Evolutionary conservation across 2,113 vertebrate genomes (phyloP), one percentile per base, ranked within the genome.

Genomic region (Gymnorhina tibicen): DNA sequence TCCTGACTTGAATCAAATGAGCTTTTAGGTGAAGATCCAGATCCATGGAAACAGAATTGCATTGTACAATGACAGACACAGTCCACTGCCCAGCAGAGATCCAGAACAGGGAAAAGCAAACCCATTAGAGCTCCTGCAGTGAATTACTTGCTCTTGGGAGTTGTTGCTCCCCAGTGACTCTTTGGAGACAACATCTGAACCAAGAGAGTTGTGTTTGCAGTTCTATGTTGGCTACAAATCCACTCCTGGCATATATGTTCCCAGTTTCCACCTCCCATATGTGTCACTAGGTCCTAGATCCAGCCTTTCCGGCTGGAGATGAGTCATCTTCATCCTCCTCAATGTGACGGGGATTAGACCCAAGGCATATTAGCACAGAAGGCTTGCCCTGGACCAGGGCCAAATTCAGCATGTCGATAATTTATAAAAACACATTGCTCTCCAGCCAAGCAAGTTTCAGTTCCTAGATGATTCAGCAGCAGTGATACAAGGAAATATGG

Each of bases 401-500:
- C 91, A 92, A 62, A 39, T 92, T 66, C 89, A 85, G 74, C 87
- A 83, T 83, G 92, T 72, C 11, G 10, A 89, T 97, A 89, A 83
- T 69, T 95, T 85, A 82, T 55, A 76, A 95, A 93, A 91, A 56
- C 77, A 55, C 66, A 18, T 23, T 37, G 66, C 81, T 95, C 70
- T 62, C 74, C 92, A 92, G 87, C 82, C 91, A 96, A 94, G 80
- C 63, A 76, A 79, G 62, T 91, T 93, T 89, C 92, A 56, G 81
- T 89, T 95, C 86, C 77, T 82, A 78, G 86, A 94, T 97, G 97
- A 97, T 92, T 96, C 96, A 95, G 91, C 96, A 95, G 70, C 50
- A 80, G 62, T 4, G 24, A 68, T 72, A 66, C 46, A 91, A 92
- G 85, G 87, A 96, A 95, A 91, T 91, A 92, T 52, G 77, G 81